phyloP scores from a whole-genome alignment of 2,797 vertebrate genomes.

The Girardinus metallicus region DNA sequence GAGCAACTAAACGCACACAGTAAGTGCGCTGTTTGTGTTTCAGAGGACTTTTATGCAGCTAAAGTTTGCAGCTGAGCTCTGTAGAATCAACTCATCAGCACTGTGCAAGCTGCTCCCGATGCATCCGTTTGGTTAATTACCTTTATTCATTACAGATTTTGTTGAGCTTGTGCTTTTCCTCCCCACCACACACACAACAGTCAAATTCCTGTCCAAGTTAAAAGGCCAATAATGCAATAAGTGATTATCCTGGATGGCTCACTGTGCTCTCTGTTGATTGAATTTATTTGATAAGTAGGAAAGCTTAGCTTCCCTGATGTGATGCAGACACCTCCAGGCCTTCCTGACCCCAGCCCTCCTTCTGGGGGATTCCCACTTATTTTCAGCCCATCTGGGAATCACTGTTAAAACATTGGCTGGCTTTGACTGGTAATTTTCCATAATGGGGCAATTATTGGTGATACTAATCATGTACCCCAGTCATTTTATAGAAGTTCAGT shows the following conservation, averaged over 20 bases:
- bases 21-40: slow-evolving; percentile 24
- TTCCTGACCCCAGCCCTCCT: neutral
- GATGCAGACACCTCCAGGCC: neutral
- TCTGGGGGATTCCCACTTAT: neutral
- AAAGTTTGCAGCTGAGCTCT: slow-evolving; percentile 11
- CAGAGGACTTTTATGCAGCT: slow-evolving; percentile 22
- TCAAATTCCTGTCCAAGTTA: slow-evolving; percentile 48
- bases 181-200: slow-evolving; percentile 9
- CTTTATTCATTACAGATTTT: slow-evolving; percentile 37
- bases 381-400: neutral
- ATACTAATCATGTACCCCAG: neutral
- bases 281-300: slow-evolving; percentile 21
- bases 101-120: slow-evolving; percentile 33
- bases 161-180: slow-evolving; percentile 45
- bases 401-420: no score
- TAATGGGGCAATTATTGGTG: neutral
- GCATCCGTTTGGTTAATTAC: slow-evolving; percentile 55
- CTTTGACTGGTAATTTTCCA: neutral
- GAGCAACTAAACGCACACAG: slow-evolving; percentile 27
- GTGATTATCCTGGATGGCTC: slow-evolving; percentile 41
- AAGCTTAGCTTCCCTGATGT: neutral
- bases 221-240: slow-evolving; percentile 37
- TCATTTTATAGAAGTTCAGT: neutral
- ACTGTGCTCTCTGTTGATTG: slow-evolving; percentile 8
- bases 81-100: slow-evolving; percentile 31